These are phyloP conservation scores for Amazona finschi DNA, from an alignment of 2,797 vertebrate genomes.

Conservation along the genomic window DNA sequence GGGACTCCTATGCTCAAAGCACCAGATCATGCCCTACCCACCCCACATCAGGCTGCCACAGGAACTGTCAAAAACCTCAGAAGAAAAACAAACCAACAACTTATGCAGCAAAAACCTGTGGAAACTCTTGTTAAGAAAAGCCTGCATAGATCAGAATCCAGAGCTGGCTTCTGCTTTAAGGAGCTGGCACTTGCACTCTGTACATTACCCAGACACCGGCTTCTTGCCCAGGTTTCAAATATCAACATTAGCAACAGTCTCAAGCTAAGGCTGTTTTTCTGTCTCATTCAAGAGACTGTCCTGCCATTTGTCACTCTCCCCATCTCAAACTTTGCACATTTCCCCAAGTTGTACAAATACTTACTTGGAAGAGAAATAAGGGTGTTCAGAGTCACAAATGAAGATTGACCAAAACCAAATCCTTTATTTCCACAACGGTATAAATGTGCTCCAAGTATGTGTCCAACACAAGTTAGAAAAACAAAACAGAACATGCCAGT, in stretches of 20 bases:
- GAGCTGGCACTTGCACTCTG: neutral
- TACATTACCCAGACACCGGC: neutral
- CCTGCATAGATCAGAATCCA: neutral
- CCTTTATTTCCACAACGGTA: constrained; percentile 81
- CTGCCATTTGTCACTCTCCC: neutral
- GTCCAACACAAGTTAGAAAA: constrained; percentile 77
- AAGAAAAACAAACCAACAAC: neutral
- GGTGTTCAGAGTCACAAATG: neutral
- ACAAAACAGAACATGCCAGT: constrained; percentile 74
- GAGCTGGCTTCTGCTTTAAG: neutral
- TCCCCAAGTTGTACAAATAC: neutral
- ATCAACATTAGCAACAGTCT: neutral
- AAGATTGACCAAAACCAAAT: constrained; percentile 80
- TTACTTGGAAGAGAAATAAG: neutral
- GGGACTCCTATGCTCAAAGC: accelerated
- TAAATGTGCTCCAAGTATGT: constrained; percentile 79
- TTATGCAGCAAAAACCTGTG: accelerated
- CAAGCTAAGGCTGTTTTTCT: accelerated
- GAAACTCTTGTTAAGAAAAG: neutral
- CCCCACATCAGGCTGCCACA: accelerated
- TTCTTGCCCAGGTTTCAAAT: neutral
- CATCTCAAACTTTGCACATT: accelerated
- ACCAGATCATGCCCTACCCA: too few species aligned
- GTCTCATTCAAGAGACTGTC: accelerated
- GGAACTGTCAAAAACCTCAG: neutral